Evolutionary conservation across 2,113 vertebrate species (phyloP).

Genomic region (Leiothrix lutea): DNA sequence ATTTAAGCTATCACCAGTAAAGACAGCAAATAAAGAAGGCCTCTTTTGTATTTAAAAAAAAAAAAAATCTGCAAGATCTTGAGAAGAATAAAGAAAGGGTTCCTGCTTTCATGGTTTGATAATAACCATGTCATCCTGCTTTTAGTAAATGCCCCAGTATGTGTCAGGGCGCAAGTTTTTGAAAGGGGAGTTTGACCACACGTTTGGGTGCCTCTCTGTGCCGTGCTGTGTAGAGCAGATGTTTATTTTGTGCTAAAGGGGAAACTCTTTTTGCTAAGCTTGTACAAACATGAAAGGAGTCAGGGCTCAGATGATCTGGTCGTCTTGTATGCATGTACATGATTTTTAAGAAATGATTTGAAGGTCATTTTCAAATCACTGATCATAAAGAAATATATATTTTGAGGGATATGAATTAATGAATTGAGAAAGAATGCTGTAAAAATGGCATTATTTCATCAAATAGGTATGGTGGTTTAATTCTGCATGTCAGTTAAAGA

Average conservation of each 20-base stretch:
- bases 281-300: slow-evolving; percentile 86
- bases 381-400: slow-evolving; percentile 70
- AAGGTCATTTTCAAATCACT: slow-evolving; percentile 77
- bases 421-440: slow-evolving; percentile 79
- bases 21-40: slow-evolving; percentile 81
- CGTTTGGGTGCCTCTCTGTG: slow-evolving; percentile 82
- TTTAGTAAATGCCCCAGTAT: slow-evolving; percentile 84
- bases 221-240: slow-evolving; percentile 86
- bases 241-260: slow-evolving; percentile 88
- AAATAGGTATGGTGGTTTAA: slow-evolving; percentile 84
- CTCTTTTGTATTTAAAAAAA: slow-evolving; percentile 79
- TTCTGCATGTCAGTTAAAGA: slow-evolving; percentile 84
- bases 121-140: slow-evolving; percentile 86
- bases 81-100: slow-evolving; percentile 80
- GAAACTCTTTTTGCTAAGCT: slow-evolving; percentile 85
- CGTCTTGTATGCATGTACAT: slow-evolving; percentile 81
- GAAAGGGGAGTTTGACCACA: slow-evolving; percentile 85
- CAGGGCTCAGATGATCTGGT: slow-evolving; percentile 85
- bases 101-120: slow-evolving; percentile 83
- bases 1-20: slow-evolving; percentile 83
- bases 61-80: slow-evolving; percentile 82
- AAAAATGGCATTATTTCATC: slow-evolving; percentile 82
- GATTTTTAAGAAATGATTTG: slow-evolving; percentile 71
- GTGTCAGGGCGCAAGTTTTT: slow-evolving; percentile 84
- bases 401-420: slow-evolving; percentile 70